These are phyloP conservation scores for Merops nubicus DNA, from an alignment of 2,113 vertebrate species.

Conservation along the genomic window DNA sequence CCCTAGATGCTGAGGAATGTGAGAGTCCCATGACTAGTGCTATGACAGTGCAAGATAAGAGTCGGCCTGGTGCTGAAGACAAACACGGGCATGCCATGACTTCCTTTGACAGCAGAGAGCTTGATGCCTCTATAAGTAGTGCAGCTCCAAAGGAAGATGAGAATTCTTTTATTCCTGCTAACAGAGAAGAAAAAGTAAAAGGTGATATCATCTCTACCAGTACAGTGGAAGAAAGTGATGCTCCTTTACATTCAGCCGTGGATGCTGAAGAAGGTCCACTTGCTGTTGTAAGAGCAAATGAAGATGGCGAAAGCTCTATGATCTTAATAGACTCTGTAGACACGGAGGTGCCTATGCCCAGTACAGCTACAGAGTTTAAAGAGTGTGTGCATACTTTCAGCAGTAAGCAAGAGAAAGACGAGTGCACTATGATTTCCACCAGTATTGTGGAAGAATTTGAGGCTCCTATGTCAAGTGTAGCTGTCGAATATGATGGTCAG, in stretches of 20 bases:
- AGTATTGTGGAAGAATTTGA: conserved; percentile 77
- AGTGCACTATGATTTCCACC: conserved; percentile 78
- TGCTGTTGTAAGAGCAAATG: neutral
- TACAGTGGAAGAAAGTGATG: conserved; percentile 2
- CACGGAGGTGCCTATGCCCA: conserved; percentile 77
- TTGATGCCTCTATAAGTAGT: conserved; percentile 35
- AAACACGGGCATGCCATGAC: neutral
- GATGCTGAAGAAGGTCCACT: neutral
- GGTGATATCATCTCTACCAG: conserved; percentile 74
- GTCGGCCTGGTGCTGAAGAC: neutral
- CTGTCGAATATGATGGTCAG: neutral
- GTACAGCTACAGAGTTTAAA: conserved; percentile 64
- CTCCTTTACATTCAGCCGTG: neutral
- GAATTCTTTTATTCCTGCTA: neutral
- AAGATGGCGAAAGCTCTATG: neutral
- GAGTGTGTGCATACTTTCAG: neutral
- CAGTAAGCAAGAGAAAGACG: conserved; percentile 71
- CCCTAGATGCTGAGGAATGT: conserved; percentile 30
- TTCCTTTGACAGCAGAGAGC: neutral
- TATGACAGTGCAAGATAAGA: conserved; percentile 29
- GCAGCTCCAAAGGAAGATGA: neutral
- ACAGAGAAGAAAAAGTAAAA: conserved; percentile 14
- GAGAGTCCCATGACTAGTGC: conserved; percentile 68
- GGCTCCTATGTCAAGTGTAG: conserved; percentile 71
- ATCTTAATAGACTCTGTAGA: neutral